A percentile compares a stretch with the other conserved stretches of the same genome.
These are phyloP conservation scores for Mamestra brassicae DNA, from an alignment of 2,888 invertebrate species.

Conservation along the genomic window DNA sequence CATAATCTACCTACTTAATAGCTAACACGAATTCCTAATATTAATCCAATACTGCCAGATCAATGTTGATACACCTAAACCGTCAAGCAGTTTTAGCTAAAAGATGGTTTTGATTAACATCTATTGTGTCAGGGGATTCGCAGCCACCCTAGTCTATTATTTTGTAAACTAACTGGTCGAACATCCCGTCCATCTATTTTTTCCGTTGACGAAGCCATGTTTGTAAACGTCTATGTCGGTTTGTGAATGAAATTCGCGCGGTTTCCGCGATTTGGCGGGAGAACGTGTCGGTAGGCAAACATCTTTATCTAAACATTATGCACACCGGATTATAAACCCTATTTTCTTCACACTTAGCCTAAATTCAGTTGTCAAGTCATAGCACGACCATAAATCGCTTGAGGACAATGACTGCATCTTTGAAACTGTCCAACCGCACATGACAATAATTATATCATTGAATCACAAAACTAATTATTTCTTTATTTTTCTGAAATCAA, in stretches of 20 bases:
- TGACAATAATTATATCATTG: slow-evolving; percentile 39
- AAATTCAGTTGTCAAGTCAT: slow-evolving; percentile 23
- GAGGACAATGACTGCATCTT: slow-evolving; percentile 66
- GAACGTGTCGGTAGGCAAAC: slow-evolving; percentile 67
- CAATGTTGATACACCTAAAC: slow-evolving; percentile 51
- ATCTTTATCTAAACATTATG: slow-evolving; percentile 59
- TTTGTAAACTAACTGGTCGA: slow-evolving; percentile 85
- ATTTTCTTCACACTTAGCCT: slow-evolving; percentile 6
- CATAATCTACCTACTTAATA: too few relatives aligned
- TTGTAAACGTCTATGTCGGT: slow-evolving; percentile 86
- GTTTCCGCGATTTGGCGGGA: slow-evolving; percentile 87
- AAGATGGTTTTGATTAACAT: slow-evolving; percentile 67
- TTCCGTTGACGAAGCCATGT: slow-evolving; percentile 86
- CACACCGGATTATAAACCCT: slow-evolving; percentile 35
- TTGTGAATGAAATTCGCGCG: slow-evolving; percentile 88
- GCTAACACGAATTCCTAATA: slow-evolving; percentile 2
- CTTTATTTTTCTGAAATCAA: slow-evolving; percentile 22
- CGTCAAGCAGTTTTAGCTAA: slow-evolving; percentile 40
- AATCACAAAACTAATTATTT: slow-evolving; percentile 30
- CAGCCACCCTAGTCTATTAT: slow-evolving; percentile 88
- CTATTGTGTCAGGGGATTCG: slow-evolving; percentile 74
- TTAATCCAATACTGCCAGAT: slow-evolving; percentile 17
- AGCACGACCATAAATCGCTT: slow-evolving; percentile 54
- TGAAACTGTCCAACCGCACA: slow-evolving; percentile 49
- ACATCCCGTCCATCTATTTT: slow-evolving; percentile 89